phyloP scores from a whole-genome alignment of 1,140 invertebrate genomes.

The Drosophila bipectinata region DNA sequence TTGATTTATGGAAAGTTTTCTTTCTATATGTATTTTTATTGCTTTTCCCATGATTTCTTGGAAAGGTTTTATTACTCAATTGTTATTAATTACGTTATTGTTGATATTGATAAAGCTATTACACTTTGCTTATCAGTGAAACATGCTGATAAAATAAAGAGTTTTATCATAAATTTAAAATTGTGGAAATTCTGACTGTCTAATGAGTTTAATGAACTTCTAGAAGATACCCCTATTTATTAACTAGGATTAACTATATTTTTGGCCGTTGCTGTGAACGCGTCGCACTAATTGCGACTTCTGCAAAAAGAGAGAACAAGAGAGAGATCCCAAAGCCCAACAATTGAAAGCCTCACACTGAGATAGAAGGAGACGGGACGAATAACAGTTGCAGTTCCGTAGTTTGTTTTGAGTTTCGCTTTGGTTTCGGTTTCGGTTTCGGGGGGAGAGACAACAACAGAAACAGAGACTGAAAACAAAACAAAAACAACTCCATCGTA shows the following conservation, averaged over 20 bases:
- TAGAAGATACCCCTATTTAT: not conserved
- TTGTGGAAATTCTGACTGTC: not conserved
- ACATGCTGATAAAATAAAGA: not conserved
- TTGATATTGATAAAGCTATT: slow-evolving; percentile 13
- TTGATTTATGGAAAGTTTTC: not conserved
- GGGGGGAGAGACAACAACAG: not conserved
- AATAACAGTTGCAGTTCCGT: slow-evolving; percentile 11
- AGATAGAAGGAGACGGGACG: slow-evolving; percentile 3
- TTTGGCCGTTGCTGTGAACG: slow-evolving; percentile 12
- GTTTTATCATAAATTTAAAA: not conserved
- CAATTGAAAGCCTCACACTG: slow-evolving; percentile 9
- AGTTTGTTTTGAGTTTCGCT: slow-evolving; percentile 26
- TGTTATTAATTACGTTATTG: slow-evolving; percentile 20
- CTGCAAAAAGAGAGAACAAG: slow-evolving; percentile 20
- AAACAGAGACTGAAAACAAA: slow-evolving; percentile 29
- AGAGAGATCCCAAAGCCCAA: slow-evolving; percentile 4
- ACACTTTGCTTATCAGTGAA: slow-evolving; percentile 13
- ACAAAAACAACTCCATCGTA: slow-evolving; percentile 24
- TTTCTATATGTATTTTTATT: not conserved
- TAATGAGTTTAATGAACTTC: slow-evolving; percentile 14
- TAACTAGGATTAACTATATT: not conserved
- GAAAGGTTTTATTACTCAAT: slow-evolving; percentile 13
- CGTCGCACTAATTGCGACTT: slow-evolving; percentile 60
- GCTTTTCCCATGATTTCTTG: slow-evolving; percentile 4
- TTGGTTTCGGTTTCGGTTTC: not conserved